Percentiles rank a stretch among this genome's conserved stretches.
Evolutionary conservation across 1,140 invertebrate species (phyloP).

Genomic region (Sitodiplosis mosellana): DNA sequence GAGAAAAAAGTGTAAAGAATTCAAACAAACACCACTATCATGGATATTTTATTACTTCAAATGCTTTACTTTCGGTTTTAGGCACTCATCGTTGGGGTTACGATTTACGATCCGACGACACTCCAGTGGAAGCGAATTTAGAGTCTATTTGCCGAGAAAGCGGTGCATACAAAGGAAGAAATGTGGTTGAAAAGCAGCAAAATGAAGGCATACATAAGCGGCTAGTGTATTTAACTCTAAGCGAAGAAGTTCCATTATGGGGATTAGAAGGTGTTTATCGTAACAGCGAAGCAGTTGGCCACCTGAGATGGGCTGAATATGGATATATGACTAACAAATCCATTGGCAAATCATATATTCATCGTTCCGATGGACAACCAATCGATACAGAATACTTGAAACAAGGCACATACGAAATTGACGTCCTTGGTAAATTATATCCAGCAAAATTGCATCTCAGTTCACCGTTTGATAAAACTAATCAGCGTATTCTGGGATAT

Average conservation of each 20-base stretch:
- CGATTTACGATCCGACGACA: constrained; percentile 65
- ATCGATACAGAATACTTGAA: constrained; percentile 48
- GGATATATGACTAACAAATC: constrained; percentile 50
- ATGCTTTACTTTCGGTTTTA: neutral
- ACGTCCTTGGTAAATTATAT: constrained; percentile 50
- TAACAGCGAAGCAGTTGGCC: constrained; percentile 55
- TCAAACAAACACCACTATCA: no score
- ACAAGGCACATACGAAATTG: constrained; percentile 59
- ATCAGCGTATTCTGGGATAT: constrained; percentile 20
- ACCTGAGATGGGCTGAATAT: constrained; percentile 61
- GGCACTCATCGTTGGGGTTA: constrained; percentile 68
- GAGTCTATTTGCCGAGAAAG: constrained; percentile 54
- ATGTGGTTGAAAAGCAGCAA: constrained; percentile 40
- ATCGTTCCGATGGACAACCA: constrained; percentile 18
- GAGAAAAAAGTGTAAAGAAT: no score
- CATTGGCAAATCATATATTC: constrained; percentile 36
- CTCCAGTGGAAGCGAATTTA: constrained; percentile 66
- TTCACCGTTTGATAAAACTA: constrained; percentile 61
- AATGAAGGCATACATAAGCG: constrained; percentile 49
- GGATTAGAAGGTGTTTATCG: constrained; percentile 70
- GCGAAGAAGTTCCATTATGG: constrained; percentile 54
- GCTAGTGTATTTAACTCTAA: constrained; percentile 52
- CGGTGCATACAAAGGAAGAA: constrained; percentile 58
- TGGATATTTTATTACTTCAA: no score
- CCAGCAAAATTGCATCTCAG: constrained; percentile 46